phyloP scores from a whole-genome alignment of 2,113 vertebrate genomes.

The Zapornia atra region DNA sequence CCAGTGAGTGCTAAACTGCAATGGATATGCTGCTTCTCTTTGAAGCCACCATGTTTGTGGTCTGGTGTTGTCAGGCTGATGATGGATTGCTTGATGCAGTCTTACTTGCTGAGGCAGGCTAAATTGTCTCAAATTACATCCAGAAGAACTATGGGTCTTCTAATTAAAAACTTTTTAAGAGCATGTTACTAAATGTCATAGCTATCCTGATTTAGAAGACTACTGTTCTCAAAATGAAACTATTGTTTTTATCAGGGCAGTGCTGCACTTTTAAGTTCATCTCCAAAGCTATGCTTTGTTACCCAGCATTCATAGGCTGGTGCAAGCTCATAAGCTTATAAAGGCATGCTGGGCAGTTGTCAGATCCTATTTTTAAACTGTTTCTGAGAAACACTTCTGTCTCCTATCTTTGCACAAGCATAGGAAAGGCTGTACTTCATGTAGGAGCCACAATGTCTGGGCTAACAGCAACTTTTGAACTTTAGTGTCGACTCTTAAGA shows the following conservation, averaged over 20 bases:
- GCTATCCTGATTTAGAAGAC: neutral
- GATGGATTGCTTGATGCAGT: neutral
- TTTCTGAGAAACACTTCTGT: conserved; percentile 54
- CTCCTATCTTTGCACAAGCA: neutral
- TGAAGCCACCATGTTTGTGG: neutral
- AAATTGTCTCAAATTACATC: neutral
- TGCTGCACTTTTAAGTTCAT: neutral
- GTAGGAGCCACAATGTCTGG: conserved; percentile 36
- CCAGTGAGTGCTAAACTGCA: accelerated
- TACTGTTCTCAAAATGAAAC: neutral
- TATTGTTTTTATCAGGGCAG: neutral
- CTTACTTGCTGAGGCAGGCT: neutral
- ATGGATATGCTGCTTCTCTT: neutral
- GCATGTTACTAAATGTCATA: neutral
- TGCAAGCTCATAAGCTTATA: conserved; percentile 24
- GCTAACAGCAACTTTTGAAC: neutral
- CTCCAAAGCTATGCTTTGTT: neutral
- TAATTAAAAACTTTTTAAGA: neutral
- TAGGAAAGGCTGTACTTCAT: conserved; percentile 10
- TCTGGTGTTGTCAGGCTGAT: neutral
- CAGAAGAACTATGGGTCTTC: neutral
- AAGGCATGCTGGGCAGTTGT: conserved; percentile 45
- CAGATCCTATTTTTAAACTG: conserved; percentile 62
- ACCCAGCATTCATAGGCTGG: neutral
- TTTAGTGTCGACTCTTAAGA: neutral